Evolutionary conservation across 2,113 vertebrate genomes (phyloP), one percentile per base, ranked within the genome.

Genomic region (Myxocyprinus asiaticus): DNA sequence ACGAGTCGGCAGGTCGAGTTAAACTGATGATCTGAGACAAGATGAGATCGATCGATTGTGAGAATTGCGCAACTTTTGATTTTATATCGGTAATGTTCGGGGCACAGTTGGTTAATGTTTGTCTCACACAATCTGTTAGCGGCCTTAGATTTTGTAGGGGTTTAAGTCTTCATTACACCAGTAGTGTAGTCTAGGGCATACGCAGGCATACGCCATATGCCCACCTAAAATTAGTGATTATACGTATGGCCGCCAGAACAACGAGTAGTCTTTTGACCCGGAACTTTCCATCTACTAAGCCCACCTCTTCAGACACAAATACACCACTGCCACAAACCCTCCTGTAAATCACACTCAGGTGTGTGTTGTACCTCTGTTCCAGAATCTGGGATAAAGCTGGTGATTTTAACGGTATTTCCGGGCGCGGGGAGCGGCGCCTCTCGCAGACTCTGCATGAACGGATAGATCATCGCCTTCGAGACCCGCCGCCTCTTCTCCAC

Each of bases 401-500:
- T 94, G 69, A 96, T 94, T 44, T 91, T 94, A 66, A 95, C 94
- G 0, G 92, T 94, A 88, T 91, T 93, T 8, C 95, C 95, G 0
- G 95, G 95, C 0, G 93, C 93, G 0, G 95, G 95, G 81, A 95
- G 95, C 5, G 93, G 80, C 0, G 93, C 91, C 80, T 96, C 95
- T 48, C 95, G 87, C 3, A 96, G 91, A 51, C 94, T 94, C 76
- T 95, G 95, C 95, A 96, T 95, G 87, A 96, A 96, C 0, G 95
- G 95, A 84, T 96, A 96, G 66, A 96, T 94, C 84, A 95, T 93
- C 0, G 95, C 95, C 91, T 91, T 84, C 69, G 94, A 93, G 82
- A 95, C 95, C 88, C 94, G 94, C 1, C 94, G 88, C 9, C 95
- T 84, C 87, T 95, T 96, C 87, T 96, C 95, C 83, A 96, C 95